phyloP scores from a whole-genome alignment of 2,888 invertebrate species.

The Noctua fimbriata region DNA sequence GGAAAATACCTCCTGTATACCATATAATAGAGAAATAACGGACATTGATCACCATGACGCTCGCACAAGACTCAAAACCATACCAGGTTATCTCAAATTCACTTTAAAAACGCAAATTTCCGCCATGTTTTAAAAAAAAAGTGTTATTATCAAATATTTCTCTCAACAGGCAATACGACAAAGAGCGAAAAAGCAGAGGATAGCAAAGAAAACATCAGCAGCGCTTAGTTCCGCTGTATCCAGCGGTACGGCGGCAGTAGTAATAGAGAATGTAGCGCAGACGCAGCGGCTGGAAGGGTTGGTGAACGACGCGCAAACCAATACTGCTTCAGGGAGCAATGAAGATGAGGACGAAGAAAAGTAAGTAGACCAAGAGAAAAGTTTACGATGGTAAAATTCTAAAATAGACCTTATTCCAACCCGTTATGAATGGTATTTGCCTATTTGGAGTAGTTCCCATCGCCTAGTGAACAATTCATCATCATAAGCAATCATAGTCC shows the following conservation, averaged over 20 bases:
- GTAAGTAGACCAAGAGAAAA: conserved; percentile 70
- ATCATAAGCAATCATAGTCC: not conserved
- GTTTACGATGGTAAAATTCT: not conserved
- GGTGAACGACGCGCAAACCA: conserved; percentile 94
- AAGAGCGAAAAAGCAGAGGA: conserved; percentile 95
- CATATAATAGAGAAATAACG: not conserved
- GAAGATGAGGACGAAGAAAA: conserved; percentile 94
- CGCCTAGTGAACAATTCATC: not conserved
- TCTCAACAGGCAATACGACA: conserved; percentile 93
- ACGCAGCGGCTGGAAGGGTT: conserved; percentile 94
- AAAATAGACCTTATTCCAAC: not conserved
- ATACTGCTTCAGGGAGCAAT: conserved; percentile 97
- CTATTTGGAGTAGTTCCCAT: not conserved
- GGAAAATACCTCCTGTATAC: not conserved
- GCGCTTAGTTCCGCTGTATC: conserved; percentile 91
- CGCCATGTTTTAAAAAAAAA: not conserved
- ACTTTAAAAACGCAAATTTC: not conserved
- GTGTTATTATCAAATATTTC: not conserved
- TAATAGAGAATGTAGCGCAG: conserved; percentile 96
- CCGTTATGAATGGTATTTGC: too few relatives aligned
- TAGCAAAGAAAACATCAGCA: conserved; percentile 92
- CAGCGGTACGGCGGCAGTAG: conserved; percentile 94
- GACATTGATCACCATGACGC: not conserved
- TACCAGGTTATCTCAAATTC: not conserved
- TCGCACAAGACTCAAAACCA: not conserved